Evolutionary conservation across 2,888 invertebrate genomes (phyloP).

Genomic region (Conus canariensis): DNA sequence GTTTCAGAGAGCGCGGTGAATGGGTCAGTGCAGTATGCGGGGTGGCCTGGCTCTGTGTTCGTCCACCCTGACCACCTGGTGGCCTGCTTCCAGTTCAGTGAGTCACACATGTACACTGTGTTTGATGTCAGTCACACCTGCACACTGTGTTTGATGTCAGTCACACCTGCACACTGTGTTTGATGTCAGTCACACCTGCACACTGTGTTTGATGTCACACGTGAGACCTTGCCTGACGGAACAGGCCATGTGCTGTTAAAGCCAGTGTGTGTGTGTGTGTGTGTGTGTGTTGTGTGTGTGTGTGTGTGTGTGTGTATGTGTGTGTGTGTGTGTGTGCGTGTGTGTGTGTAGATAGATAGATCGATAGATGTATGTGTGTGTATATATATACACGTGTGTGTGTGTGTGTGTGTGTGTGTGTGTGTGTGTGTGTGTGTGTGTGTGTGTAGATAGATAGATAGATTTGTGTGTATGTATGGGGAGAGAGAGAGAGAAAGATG

Average conservation of each 20-base stretch:
- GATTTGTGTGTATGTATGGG: too few relatives aligned
- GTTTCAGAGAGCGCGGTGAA: not conserved
- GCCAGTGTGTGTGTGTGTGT: constrained; percentile 11
- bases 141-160: constrained; percentile 25
- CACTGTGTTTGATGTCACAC: too few relatives aligned
- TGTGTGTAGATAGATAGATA: not conserved
- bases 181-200: constrained; percentile 14
- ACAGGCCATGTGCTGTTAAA: too few relatives aligned
- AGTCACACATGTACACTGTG: constrained; percentile 28
- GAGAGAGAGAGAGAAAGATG: too few relatives aligned
- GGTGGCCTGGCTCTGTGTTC: constrained; percentile 35
- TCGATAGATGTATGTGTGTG: too few relatives aligned
- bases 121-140: not conserved
- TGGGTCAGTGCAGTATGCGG: not conserved
- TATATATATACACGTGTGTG: not conserved
- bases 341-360: not conserved
- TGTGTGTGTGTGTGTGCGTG: not conserved
- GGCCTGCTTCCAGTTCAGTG: constrained; percentile 47
- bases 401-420: not conserved
- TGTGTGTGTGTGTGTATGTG: not conserved
- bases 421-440: not conserved
- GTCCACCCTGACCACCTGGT: constrained; percentile 48
- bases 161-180: not conserved
- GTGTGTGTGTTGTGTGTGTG: constrained; percentile 3
- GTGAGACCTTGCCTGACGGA: too few relatives aligned